Percentiles rank a stretch among this genome's conserved stretches.
Conservation (phyloP, 2,113 vertebrate genomes). For the Aspidoscelis tigris region DNA sequence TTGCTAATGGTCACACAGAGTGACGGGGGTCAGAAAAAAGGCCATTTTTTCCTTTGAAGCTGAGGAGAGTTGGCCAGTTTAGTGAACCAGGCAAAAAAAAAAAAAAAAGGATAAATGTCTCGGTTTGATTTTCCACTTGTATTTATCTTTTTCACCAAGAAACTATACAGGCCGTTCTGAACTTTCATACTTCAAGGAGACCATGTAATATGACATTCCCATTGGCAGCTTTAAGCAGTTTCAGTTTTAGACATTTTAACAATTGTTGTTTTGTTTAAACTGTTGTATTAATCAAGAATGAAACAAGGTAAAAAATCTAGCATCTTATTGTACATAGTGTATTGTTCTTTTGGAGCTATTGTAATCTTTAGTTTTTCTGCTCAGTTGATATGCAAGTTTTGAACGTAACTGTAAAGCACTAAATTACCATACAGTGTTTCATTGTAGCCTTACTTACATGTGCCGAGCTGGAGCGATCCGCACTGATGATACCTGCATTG, state of each 20-base stretch:
- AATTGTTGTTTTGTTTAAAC: too few relatives aligned
- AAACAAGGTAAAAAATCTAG: background rate
- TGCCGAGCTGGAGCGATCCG: slow-evolving; percentile 96
- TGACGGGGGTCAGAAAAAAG: background rate
- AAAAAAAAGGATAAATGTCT: background rate
- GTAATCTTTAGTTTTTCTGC: background rate
- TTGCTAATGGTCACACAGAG: background rate
- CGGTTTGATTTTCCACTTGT: background rate
- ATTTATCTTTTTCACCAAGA: background rate
- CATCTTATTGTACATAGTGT: background rate
- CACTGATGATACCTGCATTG: slow-evolving; percentile 90
- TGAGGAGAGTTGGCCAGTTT: background rate
- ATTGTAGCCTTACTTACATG: slow-evolving; percentile 96
- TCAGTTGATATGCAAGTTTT: background rate
- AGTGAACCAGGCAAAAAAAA: background rate
- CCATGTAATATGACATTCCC: background rate
- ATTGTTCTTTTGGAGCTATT: background rate
- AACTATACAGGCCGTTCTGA: background rate
- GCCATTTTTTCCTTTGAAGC: background rate
- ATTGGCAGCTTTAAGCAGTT: background rate
- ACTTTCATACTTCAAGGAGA: background rate
- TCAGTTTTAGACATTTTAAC: background rate
- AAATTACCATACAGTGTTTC: slow-evolving; percentile 58
- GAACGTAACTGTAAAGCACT: background rate
- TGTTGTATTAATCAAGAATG: background rate